These are phyloP conservation scores for Proterorhinus semilunaris DNA, from an alignment of 2,113 vertebrate genomes.

Conservation along the genomic window DNA sequence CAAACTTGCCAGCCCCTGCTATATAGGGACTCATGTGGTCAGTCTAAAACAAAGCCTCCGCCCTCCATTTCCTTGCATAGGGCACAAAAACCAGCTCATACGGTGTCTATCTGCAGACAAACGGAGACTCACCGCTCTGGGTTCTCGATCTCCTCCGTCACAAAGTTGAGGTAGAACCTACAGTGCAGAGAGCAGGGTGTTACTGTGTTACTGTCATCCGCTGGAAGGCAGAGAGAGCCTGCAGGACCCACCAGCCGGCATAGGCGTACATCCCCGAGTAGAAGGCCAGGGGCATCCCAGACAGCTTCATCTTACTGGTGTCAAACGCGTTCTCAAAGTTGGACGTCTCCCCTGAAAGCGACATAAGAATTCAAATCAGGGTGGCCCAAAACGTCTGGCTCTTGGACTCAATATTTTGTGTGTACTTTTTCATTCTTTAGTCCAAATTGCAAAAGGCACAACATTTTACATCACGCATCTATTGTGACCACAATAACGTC, in stretches of 20 bases:
- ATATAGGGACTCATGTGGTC: too few relatives aligned
- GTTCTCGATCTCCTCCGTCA: constrained; percentile 94
- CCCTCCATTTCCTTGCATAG: too few relatives aligned
- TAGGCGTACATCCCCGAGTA: constrained; percentile 99
- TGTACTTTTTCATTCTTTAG: too few relatives aligned
- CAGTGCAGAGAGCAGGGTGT: constrained; percentile 7
- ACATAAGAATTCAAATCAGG: too few relatives aligned
- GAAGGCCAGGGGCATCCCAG: constrained; percentile 90
- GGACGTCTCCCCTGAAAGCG: constrained; percentile 84
- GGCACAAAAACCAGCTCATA: too few relatives aligned
- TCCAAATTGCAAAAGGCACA: too few relatives aligned
- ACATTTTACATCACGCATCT: too few relatives aligned
- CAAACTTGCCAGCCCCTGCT: too few relatives aligned
- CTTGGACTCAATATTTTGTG: too few relatives aligned
- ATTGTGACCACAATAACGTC: too few relatives aligned
- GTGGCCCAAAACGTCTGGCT: too few relatives aligned
- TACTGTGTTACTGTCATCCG: background rate
- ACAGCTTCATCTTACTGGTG: constrained; percentile 77
- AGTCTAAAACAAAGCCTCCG: too few relatives aligned
- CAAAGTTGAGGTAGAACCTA: constrained; percentile 99
- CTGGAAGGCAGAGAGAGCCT: background rate
- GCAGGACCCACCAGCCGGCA: constrained; percentile 89
- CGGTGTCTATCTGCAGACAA: background rate
- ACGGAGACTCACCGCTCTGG: constrained; percentile 84
- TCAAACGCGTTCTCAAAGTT: constrained; percentile 92